Conservation (phyloP, 2,888 invertebrate species). For the Strigamia transsilvanica region DNA sequence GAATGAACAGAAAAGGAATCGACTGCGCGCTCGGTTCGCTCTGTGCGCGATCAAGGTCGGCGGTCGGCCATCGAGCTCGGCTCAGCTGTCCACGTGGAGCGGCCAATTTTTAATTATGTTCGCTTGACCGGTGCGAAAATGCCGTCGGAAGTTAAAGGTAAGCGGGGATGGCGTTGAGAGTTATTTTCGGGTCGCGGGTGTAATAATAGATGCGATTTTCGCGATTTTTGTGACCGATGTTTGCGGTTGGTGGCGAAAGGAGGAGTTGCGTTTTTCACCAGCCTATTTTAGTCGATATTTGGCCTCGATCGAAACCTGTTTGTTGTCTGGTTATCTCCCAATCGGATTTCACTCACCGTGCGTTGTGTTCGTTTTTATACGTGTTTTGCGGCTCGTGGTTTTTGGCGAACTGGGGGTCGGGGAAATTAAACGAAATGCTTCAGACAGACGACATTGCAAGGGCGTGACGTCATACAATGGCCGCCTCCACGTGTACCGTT, state of each 20-base stretch:
- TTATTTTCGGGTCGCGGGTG: neutral
- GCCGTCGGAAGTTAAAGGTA: constrained; percentile 28
- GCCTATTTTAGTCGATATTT: neutral
- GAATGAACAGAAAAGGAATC: constrained; percentile 10
- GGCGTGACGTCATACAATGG: constrained; percentile 9
- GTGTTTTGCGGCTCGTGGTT: no score
- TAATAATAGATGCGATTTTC: neutral
- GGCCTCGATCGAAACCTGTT: constrained; percentile 11
- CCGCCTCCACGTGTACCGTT: constrained; percentile 7
- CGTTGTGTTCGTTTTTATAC: no score
- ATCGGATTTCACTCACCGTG: no score
- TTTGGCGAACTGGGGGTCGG: no score
- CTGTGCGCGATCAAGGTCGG: neutral
- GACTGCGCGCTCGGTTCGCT: neutral
- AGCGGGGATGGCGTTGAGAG: neutral
- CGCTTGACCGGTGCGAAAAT: neutral
- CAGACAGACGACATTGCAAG: neutral
- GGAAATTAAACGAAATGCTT: no score
- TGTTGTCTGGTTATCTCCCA: neutral
- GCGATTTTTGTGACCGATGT: neutral
- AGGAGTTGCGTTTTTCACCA: neutral
- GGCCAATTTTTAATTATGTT: no score
- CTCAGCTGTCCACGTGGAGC: constrained; percentile 3
- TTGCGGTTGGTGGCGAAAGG: neutral
- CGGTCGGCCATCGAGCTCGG: neutral